phyloP scores from a whole-genome alignment of 1,140 invertebrate genomes.

The Ceratosolen fusciceps region DNA sequence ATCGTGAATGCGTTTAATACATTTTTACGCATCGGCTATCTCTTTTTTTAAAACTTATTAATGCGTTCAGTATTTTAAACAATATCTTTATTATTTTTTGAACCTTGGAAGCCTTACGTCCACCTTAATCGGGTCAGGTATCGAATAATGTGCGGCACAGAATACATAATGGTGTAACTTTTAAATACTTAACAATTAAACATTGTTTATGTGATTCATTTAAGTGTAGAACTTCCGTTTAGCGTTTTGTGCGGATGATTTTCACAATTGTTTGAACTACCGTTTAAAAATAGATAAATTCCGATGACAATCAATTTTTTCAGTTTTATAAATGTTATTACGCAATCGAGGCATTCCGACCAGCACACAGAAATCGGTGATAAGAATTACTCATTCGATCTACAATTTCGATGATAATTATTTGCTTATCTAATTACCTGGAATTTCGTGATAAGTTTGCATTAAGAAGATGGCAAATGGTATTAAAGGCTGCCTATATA shows the following conservation, averaged over 20 bases:
- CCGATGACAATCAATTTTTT: neutral
- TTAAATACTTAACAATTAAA: neutral
- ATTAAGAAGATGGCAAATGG: constrained; percentile 15
- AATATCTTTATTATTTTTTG: too few relatives aligned
- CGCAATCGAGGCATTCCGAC: constrained; percentile 6
- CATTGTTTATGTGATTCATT: neutral
- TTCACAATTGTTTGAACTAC: neutral
- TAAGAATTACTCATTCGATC: neutral
- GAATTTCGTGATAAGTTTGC: constrained; percentile 19
- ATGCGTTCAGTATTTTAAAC: too few relatives aligned
- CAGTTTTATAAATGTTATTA: neutral
- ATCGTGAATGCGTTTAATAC: too few relatives aligned
- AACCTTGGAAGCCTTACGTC: too few relatives aligned
- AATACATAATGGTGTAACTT: too few relatives aligned
- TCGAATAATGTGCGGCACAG: too few relatives aligned
- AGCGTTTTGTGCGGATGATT: neutral
- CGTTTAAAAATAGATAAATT: neutral
- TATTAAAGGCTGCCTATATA: neutral
- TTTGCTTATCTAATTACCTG: constrained; percentile 37
- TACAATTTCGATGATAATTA: constrained; percentile 28
- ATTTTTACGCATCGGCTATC: too few relatives aligned
- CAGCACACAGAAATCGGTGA: constrained; percentile 2
- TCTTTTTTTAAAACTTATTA: too few relatives aligned
- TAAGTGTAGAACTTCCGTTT: neutral
- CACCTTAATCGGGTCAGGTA: too few relatives aligned